phyloP scores from a whole-genome alignment of 2,888 invertebrate species.

The Tricholauxania praeusta region DNA sequence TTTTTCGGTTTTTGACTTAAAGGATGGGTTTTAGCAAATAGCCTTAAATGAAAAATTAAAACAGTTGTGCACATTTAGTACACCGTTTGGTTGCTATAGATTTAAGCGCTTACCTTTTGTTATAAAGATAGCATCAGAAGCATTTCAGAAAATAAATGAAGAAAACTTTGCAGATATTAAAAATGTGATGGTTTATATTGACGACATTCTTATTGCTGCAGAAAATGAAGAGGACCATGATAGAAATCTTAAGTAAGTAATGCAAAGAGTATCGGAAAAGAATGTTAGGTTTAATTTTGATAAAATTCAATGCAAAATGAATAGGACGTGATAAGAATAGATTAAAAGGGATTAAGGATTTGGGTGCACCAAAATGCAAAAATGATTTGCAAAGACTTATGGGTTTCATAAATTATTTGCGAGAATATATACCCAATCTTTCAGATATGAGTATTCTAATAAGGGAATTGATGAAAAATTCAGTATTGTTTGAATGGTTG shows the following conservation, averaged over 20 bases:
- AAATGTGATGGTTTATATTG: slow-evolving; percentile 10
- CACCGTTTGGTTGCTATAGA: slow-evolving; percentile 38
- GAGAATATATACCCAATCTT: slow-evolving; percentile 48
- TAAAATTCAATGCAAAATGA: slow-evolving; percentile 27
- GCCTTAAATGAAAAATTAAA: slow-evolving; percentile 33
- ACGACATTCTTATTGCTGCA: slow-evolving; percentile 8
- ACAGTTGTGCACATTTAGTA: slow-evolving; percentile 37
- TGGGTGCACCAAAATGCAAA: slow-evolving; percentile 34
- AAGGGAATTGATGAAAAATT: slow-evolving; percentile 44
- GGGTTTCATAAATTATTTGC: slow-evolving; percentile 39
- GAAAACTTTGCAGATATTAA: slow-evolving; percentile 36
- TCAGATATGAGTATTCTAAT: slow-evolving; percentile 38
- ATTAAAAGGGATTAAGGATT: slow-evolving; percentile 34
- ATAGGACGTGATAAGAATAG: slow-evolving; percentile 36
- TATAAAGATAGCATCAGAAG: slow-evolving; percentile 38
- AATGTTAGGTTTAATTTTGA: slow-evolving; percentile 30
- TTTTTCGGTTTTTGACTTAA: slow-evolving; percentile 47
- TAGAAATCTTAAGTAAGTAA: too few relatives aligned
- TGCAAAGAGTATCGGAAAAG: too few relatives aligned
- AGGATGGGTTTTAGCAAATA: slow-evolving; percentile 42
- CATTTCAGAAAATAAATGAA: slow-evolving; percentile 39
- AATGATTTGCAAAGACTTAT: slow-evolving; percentile 36
- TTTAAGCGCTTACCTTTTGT: slow-evolving; percentile 39
- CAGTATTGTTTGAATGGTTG: slow-evolving; percentile 40
- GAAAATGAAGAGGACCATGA: slow-evolving; percentile 22